Evolutionary conservation across 1,140 invertebrate species (phyloP).

Genomic region (Maniola jurtina): DNA sequence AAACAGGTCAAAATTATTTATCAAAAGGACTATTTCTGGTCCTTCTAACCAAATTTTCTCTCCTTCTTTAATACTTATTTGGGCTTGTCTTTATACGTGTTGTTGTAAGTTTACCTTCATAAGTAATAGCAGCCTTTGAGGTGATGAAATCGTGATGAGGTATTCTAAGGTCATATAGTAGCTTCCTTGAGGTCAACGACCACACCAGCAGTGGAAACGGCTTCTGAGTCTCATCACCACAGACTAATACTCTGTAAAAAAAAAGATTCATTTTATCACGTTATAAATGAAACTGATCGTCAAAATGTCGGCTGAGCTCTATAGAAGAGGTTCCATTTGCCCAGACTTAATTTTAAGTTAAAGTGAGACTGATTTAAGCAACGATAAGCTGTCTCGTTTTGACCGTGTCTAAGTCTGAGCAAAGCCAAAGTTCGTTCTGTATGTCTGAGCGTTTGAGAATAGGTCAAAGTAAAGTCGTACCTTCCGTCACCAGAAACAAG

Average conservation of each 20-base stretch:
- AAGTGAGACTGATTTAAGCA: too few relatives aligned
- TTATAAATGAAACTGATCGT: too few relatives aligned
- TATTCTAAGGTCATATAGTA: constrained; percentile 92
- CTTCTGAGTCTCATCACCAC: constrained; percentile 94
- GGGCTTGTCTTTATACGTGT: background rate
- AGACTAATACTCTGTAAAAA: constrained; percentile 85
- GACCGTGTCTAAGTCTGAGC: too few relatives aligned
- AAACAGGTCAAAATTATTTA: too few relatives aligned
- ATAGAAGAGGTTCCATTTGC: too few relatives aligned
- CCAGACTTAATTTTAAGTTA: too few relatives aligned
- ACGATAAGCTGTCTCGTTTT: too few relatives aligned
- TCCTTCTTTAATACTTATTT: background rate
- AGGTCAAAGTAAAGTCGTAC: constrained; percentile 53
- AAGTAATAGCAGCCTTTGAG: constrained; percentile 89
- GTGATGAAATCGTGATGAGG: constrained; percentile 94
- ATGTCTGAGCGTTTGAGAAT: too few relatives aligned
- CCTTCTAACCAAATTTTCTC: background rate
- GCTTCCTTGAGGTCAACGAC: constrained; percentile 90
- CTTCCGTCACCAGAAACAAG: constrained; percentile 92
- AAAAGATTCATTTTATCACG: background rate
- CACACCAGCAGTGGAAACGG: constrained; percentile 93
- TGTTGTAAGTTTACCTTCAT: constrained; percentile 81
- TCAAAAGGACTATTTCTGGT: background rate
- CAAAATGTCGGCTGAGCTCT: too few relatives aligned
- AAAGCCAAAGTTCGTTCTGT: too few relatives aligned